phyloP scores from a whole-genome alignment of 1,140 invertebrate species.

The Tyrophagus putrescentiae region DNA sequence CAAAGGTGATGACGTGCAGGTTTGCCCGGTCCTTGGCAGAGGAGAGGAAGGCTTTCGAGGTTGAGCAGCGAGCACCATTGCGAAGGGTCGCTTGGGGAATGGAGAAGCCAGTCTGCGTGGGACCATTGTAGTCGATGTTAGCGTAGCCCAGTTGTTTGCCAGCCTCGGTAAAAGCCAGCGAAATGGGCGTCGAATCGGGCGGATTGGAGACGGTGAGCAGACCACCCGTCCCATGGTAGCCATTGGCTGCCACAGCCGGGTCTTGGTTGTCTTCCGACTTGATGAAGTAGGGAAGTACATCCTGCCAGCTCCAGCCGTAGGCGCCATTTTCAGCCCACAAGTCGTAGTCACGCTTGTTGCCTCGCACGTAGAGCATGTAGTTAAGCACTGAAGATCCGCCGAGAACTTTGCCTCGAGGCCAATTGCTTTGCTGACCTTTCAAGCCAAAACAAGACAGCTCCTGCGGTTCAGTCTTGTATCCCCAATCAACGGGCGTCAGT shows the following conservation, averaged over 20 bases:
- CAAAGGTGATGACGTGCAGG: slow-evolving; percentile 65
- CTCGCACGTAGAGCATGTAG: slow-evolving; percentile 91
- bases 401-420: slow-evolving; percentile 63
- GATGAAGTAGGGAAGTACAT: slow-evolving; percentile 70
- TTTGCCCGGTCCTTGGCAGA: slow-evolving; percentile 64
- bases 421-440: slow-evolving; percentile 58
- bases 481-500: slow-evolving; percentile 65
- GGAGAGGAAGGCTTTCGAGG: slow-evolving; percentile 70
- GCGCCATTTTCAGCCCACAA: slow-evolving; percentile 79
- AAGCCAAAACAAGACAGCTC: slow-evolving; percentile 59
- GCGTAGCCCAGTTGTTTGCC: slow-evolving; percentile 62
- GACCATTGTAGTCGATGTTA: slow-evolving; percentile 63
- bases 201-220: slow-evolving; percentile 68
- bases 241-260: slow-evolving; percentile 54
- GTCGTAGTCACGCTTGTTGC: slow-evolving; percentile 84
- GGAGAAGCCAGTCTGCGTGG: slow-evolving; percentile 45
- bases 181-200: slow-evolving; percentile 59
- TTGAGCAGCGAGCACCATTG: slow-evolving; percentile 72
- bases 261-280: slow-evolving; percentile 79
- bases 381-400: slow-evolving; percentile 76
- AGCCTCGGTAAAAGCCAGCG: slow-evolving; percentile 61
- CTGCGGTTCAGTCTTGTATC: slow-evolving; percentile 68
- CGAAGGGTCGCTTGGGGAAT: slow-evolving; percentile 62
- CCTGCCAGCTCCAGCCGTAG: slow-evolving; percentile 73
- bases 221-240: background rate